Base-by-base conservation (phyloP, 2,888 invertebrate genomes). In the Theretra japonica region DNA sequence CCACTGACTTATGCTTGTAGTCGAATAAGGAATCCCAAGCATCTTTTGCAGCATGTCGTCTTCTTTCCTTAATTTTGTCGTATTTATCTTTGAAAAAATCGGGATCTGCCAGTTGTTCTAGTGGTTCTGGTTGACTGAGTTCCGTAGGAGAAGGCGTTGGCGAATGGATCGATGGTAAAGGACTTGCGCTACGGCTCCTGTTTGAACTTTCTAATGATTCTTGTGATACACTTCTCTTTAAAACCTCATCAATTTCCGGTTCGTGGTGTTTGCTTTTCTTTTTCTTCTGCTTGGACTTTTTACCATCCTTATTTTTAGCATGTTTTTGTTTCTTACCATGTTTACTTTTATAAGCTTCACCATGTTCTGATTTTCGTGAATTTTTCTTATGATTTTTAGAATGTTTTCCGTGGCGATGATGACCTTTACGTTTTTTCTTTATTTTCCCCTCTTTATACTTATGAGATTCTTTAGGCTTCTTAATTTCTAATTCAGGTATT, bases 31-130 rank as follows among this genome's bases (percentile, higher is more conserved):
- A 91, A 75, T 94, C 92, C 89, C 92, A 93, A 21, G 93, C 91
- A 76, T 93, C 92, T 79, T 92, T 90, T 30, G 90, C 91, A 59
- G 95, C 90, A 80, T 96, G 89, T 83, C 95, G 93, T 80, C 96
- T 83, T 76, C 96, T 88, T 87, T 96, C 95, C 87, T 96, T 95
- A 74, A 95, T 95, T 83, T 95, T 93, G 80, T 96, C 96, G 82
- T 95, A 96, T 83, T 96, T 96, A 80, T 96, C 96, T 83, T 95
- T 95, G 65, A 89, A 88, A 74, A 94, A 94, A 73, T 94, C 90
- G 8, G 91, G 85, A 69, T 94, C 91, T 4, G 83, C 74, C 7
- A 87, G 86, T 72, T 86, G 84, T 72, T 88, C 88, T 19, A 83
- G 80, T 3, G 80, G 76, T 17, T 86, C 83, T 6, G 77, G 70